Base-by-base conservation (phyloP, 1,140 invertebrate genomes). In the Macrocentrus cingulum region DNA sequence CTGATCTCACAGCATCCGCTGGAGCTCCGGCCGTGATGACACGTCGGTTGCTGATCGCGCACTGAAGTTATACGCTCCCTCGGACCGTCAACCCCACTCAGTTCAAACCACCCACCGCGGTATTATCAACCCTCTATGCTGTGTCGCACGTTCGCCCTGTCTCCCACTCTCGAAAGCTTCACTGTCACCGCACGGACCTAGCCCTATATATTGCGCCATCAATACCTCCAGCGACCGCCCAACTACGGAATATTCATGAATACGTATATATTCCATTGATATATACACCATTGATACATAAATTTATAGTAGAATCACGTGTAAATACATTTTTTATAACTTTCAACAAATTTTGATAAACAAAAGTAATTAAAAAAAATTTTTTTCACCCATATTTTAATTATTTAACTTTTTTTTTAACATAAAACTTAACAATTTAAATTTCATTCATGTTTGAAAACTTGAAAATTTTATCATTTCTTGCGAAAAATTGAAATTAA, bases 21-120 rank as follows among this genome's bases (percentile, higher is more conserved):
- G 67, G 56, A 73, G 68, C 68, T 70, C 70, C 69, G 66, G 68
- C 64, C 70, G 67, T 71, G 69, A 70, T 69, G 65, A 66, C 73
- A 72, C 72, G 67, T 70, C 72, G 72, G 69, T 69, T 64, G 71
- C 68, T 72, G 68, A 66, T 68, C 73, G 73, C 72, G 72, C 61
- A 75, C 73, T 75, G 72, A 75, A 75, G 64, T 73, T 71, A 66
- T 66, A 53, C 66, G 64, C 56, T 51, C 45, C 63, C 67, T 72
- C 66, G 63, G 66, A 61, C 64, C 66, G 66, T 71, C 65, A 56
- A 62, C 57, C 51, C 61, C 50, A 63, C 63, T 37, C 37, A 54
- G 18, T 41, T 56, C 52, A 64, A 64, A 67, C 63, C 64, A 59
- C 67, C 50, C 56, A 54, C 65, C 65, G 52, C 62, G 25, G 45